Base-by-base conservation (phyloP, 2,797 vertebrate species). In the Mormyrus proboscirostris region DNA sequence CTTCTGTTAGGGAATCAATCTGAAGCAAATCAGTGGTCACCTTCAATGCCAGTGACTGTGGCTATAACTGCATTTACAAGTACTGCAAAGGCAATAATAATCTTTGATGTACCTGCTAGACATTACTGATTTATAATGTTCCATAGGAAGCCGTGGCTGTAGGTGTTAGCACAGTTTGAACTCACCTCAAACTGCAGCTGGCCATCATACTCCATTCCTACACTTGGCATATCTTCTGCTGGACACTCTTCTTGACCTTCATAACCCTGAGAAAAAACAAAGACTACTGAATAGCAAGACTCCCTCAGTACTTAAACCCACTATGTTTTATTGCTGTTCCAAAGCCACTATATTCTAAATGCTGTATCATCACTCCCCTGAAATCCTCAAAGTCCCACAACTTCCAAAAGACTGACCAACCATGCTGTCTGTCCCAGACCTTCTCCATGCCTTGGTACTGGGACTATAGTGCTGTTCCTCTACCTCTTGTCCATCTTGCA, bases 371-470 rank as follows among this genome's bases (percentile, higher is more conserved):
- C 55, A 44, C 25, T 59, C 33, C 8, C 7, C 12, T 79, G 16
- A 59, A 41, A 19, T 44, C 55, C 25, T 51, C 85, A 41, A 41
- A 47, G n/a, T 88, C 65, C 65, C 50, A 53, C 41, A 29, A 49
- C 8, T 33, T 84, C 69, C 83, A 49, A 69, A 59, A 83, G 16
- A 29, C n/a, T 25, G 9, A 69, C 83, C 2, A 90, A 92, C 90
- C 91, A 91, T 89, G 16, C 86, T 89, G 88, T 88, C 73, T 12
- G 86, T 86, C 76, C 88, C 88, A 53, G 88, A 79, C 38, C 87
- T 86, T 82, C 87, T 88, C 84, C 49, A 88, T 50, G 76, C 87
- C 88, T n/a, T 88, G 53, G 76, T 2, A 19, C 44, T 41, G 16
- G 29, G 47, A n/a, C 79, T 88, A 41, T 85, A 87, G n/a, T 88